Percentiles rank a stretch among this genome's conserved stretches.
These are phyloP conservation scores for Neofelis nebulosa DNA, from an alignment of 2,113 vertebrate genomes.

Conservation along the genomic window DNA sequence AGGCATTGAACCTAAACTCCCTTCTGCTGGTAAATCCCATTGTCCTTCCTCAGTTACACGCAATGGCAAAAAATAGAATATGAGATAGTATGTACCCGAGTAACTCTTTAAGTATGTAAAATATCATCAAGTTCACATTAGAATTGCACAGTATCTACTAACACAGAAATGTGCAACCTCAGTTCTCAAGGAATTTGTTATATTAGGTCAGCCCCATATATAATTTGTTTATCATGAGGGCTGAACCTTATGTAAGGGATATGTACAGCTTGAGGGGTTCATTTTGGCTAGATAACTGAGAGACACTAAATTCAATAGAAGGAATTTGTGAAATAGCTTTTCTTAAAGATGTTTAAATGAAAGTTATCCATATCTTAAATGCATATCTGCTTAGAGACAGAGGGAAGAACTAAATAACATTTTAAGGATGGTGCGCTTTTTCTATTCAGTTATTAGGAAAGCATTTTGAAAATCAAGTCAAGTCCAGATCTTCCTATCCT, in stretches of 20 bases:
- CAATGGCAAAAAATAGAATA: background rate
- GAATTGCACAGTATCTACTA: background rate
- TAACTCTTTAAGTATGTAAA: background rate
- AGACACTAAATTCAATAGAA: background rate
- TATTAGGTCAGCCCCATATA: background rate
- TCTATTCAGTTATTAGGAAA: background rate
- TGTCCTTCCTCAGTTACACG: constrained; percentile 1
- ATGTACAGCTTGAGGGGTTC: background rate
- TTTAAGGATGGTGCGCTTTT: background rate
- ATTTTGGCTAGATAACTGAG: background rate
- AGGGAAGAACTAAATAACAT: background rate
- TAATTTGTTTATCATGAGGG: background rate
- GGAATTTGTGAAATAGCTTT: background rate
- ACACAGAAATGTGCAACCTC: background rate
- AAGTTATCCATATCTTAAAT: background rate
- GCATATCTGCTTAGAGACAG: background rate
- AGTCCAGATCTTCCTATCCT: background rate
- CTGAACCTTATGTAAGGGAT: background rate
- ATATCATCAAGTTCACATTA: background rate
- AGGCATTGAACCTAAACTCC: background rate
- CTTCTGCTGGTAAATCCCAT: background rate
- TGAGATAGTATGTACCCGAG: background rate
- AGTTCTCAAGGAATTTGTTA: constrained; percentile 7
- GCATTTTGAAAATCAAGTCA: background rate
- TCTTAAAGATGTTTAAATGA: background rate